Conservation (phyloP, 2,113 vertebrate species). For the Rana temporaria region DNA sequence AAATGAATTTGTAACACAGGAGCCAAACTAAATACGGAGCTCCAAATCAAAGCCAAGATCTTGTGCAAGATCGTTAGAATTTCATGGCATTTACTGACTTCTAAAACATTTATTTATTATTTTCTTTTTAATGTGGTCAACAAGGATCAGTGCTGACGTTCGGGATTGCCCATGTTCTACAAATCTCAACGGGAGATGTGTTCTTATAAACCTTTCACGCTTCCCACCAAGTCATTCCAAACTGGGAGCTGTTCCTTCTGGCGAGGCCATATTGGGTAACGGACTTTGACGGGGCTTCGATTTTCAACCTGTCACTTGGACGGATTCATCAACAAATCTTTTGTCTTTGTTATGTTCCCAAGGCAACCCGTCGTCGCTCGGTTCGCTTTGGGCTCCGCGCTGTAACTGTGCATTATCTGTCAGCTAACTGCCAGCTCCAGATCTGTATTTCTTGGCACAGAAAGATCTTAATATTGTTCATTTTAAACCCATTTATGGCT, state of each 20-base stretch:
- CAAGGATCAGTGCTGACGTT: not conserved
- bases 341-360: conserved; percentile 57
- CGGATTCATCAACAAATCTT: conserved; percentile 17
- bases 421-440: conserved; percentile 63
- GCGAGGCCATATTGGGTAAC: conserved; percentile 6
- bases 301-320: conserved; percentile 15
- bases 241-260: conserved; percentile 26
- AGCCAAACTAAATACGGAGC: too few species aligned
- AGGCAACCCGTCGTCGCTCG: conserved; percentile 60
- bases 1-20: too few species aligned
- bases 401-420: conserved; percentile 65
- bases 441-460: conserved; percentile 67
- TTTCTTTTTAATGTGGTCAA: too few species aligned
- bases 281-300: conserved; percentile 39
- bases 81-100: too few species aligned
- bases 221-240: conserved; percentile 8
- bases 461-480: conserved; percentile 60
- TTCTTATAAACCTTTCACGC: conserved; percentile 17
- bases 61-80: too few species aligned
- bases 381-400: conserved; percentile 54
- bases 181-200: not conserved
- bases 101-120: too few species aligned
- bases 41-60: too few species aligned
- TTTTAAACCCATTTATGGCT: conserved; percentile 75
- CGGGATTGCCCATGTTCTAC: not conserved